Conservation (phyloP, 2,888 invertebrate species). For the Blera fallax region DNA sequence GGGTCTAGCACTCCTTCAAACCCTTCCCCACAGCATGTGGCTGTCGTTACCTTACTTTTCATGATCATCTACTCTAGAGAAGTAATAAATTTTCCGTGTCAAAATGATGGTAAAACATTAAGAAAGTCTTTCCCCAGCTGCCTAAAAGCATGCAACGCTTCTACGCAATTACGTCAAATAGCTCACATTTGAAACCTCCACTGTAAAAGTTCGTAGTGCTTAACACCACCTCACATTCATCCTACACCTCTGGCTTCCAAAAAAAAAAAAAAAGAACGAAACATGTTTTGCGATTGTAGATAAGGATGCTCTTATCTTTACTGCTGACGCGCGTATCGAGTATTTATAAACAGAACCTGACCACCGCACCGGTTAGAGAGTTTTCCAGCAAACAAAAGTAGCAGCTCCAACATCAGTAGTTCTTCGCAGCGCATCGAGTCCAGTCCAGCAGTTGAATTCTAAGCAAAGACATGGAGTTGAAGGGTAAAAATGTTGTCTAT, state of each 20-base stretch:
- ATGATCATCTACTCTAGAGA: no score
- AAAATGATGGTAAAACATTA: no score
- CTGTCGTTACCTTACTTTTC: no score
- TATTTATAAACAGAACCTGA: neutral
- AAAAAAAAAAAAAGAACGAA: no score
- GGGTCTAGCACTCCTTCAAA: no score
- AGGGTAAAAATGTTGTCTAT: slow-evolving; percentile 65
- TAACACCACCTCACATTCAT: neutral
- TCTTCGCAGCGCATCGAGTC: slow-evolving; percentile 40
- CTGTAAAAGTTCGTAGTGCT: neutral
- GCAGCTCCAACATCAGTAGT: neutral
- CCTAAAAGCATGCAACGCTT: neutral
- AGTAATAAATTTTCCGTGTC: no score
- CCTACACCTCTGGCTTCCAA: neutral
- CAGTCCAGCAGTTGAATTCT: slow-evolving; percentile 20
- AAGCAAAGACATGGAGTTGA: neutral
- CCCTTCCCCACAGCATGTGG: no score
- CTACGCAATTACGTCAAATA: neutral
- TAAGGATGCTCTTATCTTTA: neutral
- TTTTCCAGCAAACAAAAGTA: neutral
- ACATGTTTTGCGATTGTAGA: neutral
- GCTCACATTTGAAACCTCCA: neutral
- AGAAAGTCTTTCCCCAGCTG: neutral
- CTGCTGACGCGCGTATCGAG: neutral
- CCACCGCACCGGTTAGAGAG: neutral